phyloP scores from a whole-genome alignment of 2,888 invertebrate genomes.

The Stenodema calcarata region DNA sequence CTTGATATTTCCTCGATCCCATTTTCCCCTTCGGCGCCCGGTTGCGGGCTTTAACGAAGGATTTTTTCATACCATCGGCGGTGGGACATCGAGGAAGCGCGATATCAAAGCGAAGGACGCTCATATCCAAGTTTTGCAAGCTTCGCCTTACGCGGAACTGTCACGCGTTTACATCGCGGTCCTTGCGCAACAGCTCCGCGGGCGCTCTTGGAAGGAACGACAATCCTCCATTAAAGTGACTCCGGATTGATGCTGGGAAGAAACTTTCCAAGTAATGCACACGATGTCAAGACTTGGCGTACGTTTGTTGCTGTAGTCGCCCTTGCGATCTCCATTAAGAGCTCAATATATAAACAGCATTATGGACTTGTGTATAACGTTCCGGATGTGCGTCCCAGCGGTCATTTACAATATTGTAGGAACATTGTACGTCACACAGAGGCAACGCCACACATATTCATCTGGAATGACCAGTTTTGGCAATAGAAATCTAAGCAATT shows the following conservation, averaged over 20 bases:
- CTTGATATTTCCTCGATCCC: background rate
- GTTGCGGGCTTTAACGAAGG: background rate
- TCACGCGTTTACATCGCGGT: background rate
- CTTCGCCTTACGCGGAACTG: conserved; percentile 24
- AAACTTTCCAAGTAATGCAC: background rate
- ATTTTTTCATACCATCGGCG: background rate
- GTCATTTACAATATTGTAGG: too few relatives aligned
- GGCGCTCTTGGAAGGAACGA: background rate
- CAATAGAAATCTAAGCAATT: too few relatives aligned
- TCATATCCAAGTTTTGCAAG: conserved; percentile 37
- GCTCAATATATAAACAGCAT: too few relatives aligned
- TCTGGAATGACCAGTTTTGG: too few relatives aligned
- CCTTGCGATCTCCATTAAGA: too few relatives aligned
- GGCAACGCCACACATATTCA: too few relatives aligned
- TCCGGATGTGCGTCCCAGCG: too few relatives aligned
- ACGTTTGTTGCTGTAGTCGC: too few relatives aligned
- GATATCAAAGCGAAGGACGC: conserved; percentile 41
- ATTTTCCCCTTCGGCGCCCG: background rate
- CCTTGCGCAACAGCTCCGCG: background rate
- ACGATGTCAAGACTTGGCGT: too few relatives aligned
- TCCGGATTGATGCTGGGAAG: background rate
- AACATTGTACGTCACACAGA: too few relatives aligned
- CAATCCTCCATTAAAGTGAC: background rate
- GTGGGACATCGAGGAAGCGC: conserved; percentile 15
- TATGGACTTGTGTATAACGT: too few relatives aligned